A percentile compares a stretch with the other conserved stretches of the same genome.
Conservation (phyloP, 2,113 vertebrate genomes). For the Polyodon spathula region DNA sequence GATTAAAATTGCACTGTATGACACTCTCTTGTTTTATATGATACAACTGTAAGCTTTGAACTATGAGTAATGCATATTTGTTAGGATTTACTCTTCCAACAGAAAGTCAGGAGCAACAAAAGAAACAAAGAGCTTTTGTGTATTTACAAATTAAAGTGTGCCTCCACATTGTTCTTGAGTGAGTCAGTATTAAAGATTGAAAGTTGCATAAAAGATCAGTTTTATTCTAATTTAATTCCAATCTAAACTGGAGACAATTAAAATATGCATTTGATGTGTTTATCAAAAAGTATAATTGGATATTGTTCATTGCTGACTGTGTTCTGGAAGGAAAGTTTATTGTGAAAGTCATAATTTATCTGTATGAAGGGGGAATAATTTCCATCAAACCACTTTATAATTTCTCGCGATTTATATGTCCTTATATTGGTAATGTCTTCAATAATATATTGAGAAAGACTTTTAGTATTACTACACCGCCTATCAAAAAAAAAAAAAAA, state of each 20-base stretch:
- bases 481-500: no score
- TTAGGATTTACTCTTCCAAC: constrained; percentile 42
- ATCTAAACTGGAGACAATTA: constrained; percentile 53
- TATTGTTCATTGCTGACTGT: constrained; percentile 34
- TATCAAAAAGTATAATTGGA: constrained; percentile 39
- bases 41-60: constrained; percentile 55
- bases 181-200: constrained; percentile 55
- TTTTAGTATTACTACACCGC: no score
- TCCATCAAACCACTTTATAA: no score
- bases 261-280: constrained; percentile 43
- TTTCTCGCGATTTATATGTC: no score
- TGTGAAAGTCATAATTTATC: constrained; percentile 3
- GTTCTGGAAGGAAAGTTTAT: constrained; percentile 27
- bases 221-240: constrained; percentile 49
- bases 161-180: constrained; percentile 52
- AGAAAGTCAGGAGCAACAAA: constrained; percentile 52
- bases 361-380: not conserved
- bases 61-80: constrained; percentile 54
- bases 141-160: constrained; percentile 54
- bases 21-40: constrained; percentile 56
- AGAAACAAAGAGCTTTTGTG: constrained; percentile 61
- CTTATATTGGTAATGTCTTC: no score
- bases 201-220: constrained; percentile 47
- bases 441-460: no score
- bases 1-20: constrained; percentile 53